Evolutionary conservation across 1,140 invertebrate genomes (phyloP), one percentile per base, ranked within the genome.

Genomic region (Colletes gigas): DNA sequence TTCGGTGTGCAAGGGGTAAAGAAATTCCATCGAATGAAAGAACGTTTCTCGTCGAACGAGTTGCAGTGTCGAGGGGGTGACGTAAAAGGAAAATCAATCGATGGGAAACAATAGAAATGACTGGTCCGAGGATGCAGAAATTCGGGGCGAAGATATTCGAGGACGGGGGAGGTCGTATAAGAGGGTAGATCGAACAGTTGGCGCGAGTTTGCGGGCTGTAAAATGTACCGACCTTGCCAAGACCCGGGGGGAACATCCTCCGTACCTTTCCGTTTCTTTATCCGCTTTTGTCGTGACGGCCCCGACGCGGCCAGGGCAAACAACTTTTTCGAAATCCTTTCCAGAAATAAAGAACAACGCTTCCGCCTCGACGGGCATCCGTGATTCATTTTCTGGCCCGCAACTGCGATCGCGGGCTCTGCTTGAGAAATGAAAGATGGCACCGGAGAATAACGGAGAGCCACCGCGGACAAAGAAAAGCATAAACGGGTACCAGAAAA

Each of bases 261-360:
- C 60, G 79, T 85, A 87, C 83, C 88, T 84, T 83, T 80, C 83
- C 86, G 87, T 83, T 84, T 70, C 44, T 74, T 82, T 78, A 30
- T 82, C 70, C 70, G 62, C 62, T 72, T 85, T 77, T 80, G 84
- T 85, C 66, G 78, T 80, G 83, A 82, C 85, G 78, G 89, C 83
- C 30, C 30, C 83, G 76, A 74, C 82, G 88, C 84, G 88, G 87
- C 83, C 89, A 88, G 90, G 90, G 89, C 90, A 91, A 92, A 92
- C 92, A 91, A 93, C 91, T 92, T 92, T 90, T 92, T 92, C 88
- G 86, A 88, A 83, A 87, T 83, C 81, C 83, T 86, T 30, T 86
- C 85, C 85, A 86, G 87, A 47, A 63, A 15, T 65, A 63, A 50
- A 62, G n/a, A 17, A 39, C 19, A 54, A 15, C 50, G 21, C 21